Evolutionary conservation across 1,140 invertebrate species (phyloP).

Genomic region (Drosophila burlai): DNA sequence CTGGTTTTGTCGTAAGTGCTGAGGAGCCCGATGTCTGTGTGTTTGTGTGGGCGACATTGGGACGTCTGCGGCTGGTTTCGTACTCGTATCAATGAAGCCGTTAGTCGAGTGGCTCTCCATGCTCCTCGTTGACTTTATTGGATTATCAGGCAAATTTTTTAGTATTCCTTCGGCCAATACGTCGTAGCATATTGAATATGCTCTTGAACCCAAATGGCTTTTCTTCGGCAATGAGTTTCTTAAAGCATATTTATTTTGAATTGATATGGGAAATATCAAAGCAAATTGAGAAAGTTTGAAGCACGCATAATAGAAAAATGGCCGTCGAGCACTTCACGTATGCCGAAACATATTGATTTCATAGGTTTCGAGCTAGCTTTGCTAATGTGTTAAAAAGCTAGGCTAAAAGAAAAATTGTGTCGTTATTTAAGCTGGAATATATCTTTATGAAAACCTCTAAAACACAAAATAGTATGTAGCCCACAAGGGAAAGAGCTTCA

Average conservation of each 20-base stretch:
- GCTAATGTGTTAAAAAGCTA: slow-evolving; percentile 1
- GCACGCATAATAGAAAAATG: slow-evolving; percentile 17
- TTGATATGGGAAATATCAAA: slow-evolving; percentile 17
- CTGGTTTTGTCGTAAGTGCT: slow-evolving; percentile 62
- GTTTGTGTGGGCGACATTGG: neutral
- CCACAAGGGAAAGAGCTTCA: too few species aligned
- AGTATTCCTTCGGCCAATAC: slow-evolving; percentile 39
- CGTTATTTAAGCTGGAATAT: neutral
- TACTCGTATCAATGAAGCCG: slow-evolving; percentile 70
- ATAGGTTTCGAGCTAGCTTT: neutral
- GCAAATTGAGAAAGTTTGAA: slow-evolving; percentile 30
- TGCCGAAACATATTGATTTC: slow-evolving; percentile 4
- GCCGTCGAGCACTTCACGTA: neutral
- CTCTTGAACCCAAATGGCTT: slow-evolving; percentile 48
- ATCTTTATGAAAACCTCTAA: too few species aligned
- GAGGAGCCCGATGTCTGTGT: slow-evolving; percentile 6
- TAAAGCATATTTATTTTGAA: slow-evolving; percentile 45
- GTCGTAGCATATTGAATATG: slow-evolving; percentile 58
- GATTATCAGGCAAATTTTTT: slow-evolving; percentile 79
- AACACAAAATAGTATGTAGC: too few species aligned
- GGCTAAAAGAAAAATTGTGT: neutral
- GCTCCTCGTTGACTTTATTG: slow-evolving; percentile 69
- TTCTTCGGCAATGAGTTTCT: slow-evolving; percentile 33
- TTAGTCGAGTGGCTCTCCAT: slow-evolving; percentile 67
- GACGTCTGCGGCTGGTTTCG: slow-evolving; percentile 39